These are phyloP conservation scores for Erinaceus europaeus DNA, from an alignment of 2,113 vertebrate species.

Conservation along the genomic window DNA sequence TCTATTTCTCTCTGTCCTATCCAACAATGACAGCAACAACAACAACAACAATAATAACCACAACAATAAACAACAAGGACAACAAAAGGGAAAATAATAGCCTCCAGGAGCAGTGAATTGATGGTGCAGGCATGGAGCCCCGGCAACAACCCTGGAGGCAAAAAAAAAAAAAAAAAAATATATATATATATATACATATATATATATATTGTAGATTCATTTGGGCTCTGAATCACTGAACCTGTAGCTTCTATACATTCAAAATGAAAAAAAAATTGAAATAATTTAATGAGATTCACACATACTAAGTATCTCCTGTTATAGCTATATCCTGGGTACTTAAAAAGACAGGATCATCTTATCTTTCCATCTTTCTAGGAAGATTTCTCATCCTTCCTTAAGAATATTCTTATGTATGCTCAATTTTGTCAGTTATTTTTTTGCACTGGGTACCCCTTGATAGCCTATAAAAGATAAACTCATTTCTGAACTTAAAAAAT, in stretches of 20 bases:
- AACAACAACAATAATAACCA: no score
- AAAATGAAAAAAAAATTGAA: conserved; percentile 54
- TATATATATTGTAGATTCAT: conserved; percentile 51
- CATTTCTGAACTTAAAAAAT: background rate
- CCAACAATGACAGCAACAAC: no score
- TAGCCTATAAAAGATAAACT: background rate
- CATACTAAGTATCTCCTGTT: background rate
- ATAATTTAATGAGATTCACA: conserved; percentile 40
- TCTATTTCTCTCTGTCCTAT: no score
- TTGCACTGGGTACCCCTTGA: background rate
- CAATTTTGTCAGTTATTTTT: background rate
- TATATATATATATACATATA: no score
- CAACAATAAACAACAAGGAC: no score
- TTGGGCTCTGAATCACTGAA: conserved; percentile 53
- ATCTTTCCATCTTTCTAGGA: background rate
- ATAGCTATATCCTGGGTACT: background rate
- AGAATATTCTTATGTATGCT: background rate
- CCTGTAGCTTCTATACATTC: conserved; percentile 46
- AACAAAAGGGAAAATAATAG: no score
- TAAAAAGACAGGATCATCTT: background rate
- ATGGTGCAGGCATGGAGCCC: no score
- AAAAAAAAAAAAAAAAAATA: no score
- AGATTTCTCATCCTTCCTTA: background rate
- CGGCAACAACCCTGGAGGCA: no score
- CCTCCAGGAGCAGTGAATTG: no score